Evolutionary conservation across 2,113 vertebrate species (phyloP).

Genomic region (Bubo bubo): DNA sequence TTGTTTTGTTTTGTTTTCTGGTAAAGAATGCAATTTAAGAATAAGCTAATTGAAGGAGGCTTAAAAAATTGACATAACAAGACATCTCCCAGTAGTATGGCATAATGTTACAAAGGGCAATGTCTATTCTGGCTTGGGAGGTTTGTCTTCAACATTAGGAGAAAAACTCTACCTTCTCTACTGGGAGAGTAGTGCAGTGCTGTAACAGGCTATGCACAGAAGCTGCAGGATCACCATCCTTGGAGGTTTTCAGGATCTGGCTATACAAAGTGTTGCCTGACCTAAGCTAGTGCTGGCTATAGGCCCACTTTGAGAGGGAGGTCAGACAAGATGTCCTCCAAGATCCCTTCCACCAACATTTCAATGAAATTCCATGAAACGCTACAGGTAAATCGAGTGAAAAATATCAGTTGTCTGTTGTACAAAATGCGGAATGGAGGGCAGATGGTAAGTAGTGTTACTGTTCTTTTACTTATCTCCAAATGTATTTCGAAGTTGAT

Average conservation of each 20-base stretch:
- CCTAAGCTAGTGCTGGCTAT: not conserved
- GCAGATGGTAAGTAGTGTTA: not conserved
- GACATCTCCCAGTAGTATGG: not conserved
- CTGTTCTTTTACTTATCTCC: not conserved
- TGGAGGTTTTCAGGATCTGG: not conserved
- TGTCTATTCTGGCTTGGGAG: not conserved
- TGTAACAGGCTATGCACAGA: not conserved
- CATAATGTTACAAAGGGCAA: not conserved
- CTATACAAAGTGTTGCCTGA: not conserved
- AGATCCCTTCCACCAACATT: not conserved
- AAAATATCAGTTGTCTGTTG: not conserved
- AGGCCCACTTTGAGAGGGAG: not conserved
- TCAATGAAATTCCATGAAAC: not conserved
- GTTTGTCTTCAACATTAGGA: not conserved
- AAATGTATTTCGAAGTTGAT: not conserved
- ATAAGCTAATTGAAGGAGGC: not conserved
- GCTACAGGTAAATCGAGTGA: not conserved
- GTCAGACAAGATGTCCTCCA: not conserved
- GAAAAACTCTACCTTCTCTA: not conserved
- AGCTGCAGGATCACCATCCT: not conserved
- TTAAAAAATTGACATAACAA: not conserved
- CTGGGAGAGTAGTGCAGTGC: not conserved
- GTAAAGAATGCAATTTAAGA: not conserved
- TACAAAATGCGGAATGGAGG: not conserved
- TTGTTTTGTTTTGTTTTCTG: not conserved